Percentiles rank a stretch among this genome's conserved stretches.
These are phyloP conservation scores for Strongylocentrotus purpuratus DNA, from an alignment of 35 echinoderm and acorn worm genomes.

Conservation along the genomic window DNA sequence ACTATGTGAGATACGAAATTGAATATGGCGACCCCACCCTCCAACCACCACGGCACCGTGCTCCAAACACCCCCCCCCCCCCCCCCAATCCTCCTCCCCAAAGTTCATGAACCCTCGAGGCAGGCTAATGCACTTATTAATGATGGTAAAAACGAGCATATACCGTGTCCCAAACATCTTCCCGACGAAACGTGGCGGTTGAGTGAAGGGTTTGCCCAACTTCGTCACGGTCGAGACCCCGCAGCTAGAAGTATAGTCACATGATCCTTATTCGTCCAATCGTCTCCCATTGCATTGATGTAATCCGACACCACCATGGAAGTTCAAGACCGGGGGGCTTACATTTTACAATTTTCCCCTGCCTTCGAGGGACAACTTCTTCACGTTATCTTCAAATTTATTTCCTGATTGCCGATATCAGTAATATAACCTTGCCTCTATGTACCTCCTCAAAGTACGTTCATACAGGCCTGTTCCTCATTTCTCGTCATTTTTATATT, in stretches of 20 bases:
- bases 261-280: not conserved
- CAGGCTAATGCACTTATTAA: constrained; percentile 11
- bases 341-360: not conserved
- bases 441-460: not conserved
- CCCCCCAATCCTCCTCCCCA: not conserved
- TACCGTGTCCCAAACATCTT: not conserved
- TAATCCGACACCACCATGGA: not conserved
- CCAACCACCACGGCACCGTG: not conserved
- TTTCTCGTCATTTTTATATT: not conserved
- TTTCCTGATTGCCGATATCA: not conserved
- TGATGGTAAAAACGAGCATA: constrained; percentile 9
- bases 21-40: too few relatives aligned
- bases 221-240: not conserved
- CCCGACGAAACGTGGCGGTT: not conserved
- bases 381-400: not conserved
- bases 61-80: not conserved
- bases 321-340: not conserved
- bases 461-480: not conserved
- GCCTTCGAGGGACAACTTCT: not conserved
- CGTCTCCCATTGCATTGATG: not conserved
- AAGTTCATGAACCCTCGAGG: not conserved
- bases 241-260: not conserved
- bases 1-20: not conserved
- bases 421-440: not conserved
- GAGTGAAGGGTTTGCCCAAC: constrained; percentile 7